Percentiles rank a stretch among this genome's conserved stretches.
Evolutionary conservation across 2,113 vertebrate genomes (phyloP).

Genomic region (Porphyrio hochstetteri): DNA sequence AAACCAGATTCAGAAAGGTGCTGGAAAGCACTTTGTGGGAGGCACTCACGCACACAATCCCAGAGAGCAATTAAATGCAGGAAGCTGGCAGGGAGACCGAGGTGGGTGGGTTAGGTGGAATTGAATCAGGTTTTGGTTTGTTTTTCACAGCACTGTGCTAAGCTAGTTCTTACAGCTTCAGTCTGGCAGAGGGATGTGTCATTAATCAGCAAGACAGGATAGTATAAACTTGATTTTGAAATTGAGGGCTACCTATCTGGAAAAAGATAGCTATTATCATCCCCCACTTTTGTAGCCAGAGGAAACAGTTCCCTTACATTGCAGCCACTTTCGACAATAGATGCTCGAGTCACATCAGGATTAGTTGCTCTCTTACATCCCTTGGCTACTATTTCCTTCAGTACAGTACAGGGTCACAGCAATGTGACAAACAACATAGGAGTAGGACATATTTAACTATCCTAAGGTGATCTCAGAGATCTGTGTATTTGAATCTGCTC

Average conservation of each 20-base stretch:
- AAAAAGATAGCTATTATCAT: not conserved
- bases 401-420: not conserved
- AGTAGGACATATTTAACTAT: not conserved
- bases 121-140: not conserved
- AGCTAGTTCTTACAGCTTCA: not conserved
- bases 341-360: not conserved
- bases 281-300: not conserved
- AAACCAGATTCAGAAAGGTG: not conserved
- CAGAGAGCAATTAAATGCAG: not conserved
- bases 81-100: not conserved
- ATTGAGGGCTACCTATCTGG: not conserved
- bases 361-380: not conserved
- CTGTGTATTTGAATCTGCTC: not conserved
- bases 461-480: not conserved
- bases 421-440: no score
- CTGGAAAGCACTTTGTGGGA: not conserved
- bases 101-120: not conserved
- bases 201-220: not conserved
- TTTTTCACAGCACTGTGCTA: not conserved
- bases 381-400: not conserved
- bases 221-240: not conserved
- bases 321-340: not conserved
- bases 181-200: not conserved
- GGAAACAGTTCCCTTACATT: accelerated
- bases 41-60: not conserved